These are phyloP conservation scores for Poeciliopsis occidentalis DNA, from an alignment of 2,113 vertebrate genomes.

Conservation along the genomic window DNA sequence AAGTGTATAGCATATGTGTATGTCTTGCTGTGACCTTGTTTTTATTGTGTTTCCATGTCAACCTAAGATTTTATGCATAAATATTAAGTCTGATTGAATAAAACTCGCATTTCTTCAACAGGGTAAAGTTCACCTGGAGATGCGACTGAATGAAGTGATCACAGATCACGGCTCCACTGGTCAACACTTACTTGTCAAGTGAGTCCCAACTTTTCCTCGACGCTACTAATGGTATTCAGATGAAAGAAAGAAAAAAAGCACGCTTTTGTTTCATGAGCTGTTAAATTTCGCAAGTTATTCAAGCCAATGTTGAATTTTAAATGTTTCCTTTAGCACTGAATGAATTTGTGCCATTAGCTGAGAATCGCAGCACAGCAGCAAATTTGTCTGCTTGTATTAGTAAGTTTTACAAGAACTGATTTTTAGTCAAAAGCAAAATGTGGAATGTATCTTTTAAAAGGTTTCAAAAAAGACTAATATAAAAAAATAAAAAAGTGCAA, in stretches of 20 bases:
- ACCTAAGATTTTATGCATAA: background rate
- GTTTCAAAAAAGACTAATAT: background rate
- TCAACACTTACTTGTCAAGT: constrained; percentile 93
- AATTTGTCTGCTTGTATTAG: background rate
- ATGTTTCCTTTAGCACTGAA: background rate
- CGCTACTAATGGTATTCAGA: background rate
- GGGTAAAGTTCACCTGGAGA: constrained; percentile 98
- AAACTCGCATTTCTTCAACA: constrained; percentile 57
- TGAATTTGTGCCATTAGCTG: constrained; percentile 6
- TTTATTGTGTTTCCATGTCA: constrained; percentile 18
- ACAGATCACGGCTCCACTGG: constrained; percentile 92
- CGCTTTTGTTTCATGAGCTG: background rate
- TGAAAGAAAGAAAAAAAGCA: background rate
- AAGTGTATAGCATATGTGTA: background rate
- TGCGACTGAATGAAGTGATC: constrained; percentile 95
- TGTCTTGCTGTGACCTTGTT: constrained; percentile 3
- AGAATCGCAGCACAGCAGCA: background rate
- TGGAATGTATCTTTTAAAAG: background rate
- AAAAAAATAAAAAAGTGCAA: background rate
- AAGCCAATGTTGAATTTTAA: constrained; percentile 7
- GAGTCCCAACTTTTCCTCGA: constrained; percentile 59
- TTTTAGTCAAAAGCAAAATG: no score
- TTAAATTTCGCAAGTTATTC: background rate
- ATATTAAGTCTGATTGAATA: background rate
- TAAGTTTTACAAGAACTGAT: background rate